Conservation (phyloP, 2,888 invertebrate genomes). For the Malachius bipustulatus region DNA sequence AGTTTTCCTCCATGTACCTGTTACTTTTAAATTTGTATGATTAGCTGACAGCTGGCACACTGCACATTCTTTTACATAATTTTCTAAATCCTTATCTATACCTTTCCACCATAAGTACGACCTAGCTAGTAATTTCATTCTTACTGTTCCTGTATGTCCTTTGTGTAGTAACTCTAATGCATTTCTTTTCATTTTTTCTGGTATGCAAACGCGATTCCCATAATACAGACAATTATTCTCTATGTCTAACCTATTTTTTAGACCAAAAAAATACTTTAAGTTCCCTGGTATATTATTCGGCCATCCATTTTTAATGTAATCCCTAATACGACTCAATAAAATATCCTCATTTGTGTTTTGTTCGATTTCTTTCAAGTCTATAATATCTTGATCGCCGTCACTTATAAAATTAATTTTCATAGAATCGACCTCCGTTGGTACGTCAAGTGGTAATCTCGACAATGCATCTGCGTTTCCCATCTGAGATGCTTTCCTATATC, state of each 20-base stretch:
- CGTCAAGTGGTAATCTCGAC: conserved; percentile 7
- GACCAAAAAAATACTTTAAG: conserved; percentile 3
- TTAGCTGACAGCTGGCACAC: conserved; percentile 3
- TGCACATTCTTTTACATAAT: conserved; percentile 9
- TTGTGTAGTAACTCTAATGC: conserved; percentile 13
- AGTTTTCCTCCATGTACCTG: no score
- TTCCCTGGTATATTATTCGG: background rate
- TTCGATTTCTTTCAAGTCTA: background rate
- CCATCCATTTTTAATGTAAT: conserved; percentile 7
- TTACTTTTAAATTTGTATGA: no score
- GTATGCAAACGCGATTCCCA: conserved; percentile 5
- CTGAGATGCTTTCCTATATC: conserved; percentile 5
- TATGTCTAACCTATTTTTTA: background rate
- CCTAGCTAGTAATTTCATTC: conserved; percentile 15
- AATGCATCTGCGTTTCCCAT: conserved; percentile 6
- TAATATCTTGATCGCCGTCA: background rate
- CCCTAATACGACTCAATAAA: background rate
- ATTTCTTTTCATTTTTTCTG: background rate
- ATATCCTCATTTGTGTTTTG: conserved; percentile 8
- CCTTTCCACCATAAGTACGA: conserved; percentile 16
- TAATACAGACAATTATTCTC: conserved; percentile 4
- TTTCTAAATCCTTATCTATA: conserved; percentile 15
- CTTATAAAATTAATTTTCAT: no score
- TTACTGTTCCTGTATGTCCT: conserved; percentile 13
- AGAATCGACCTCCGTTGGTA: background rate